Base-by-base conservation (phyloP, 2,888 invertebrate genomes). In the Halictus quadricinctus region DNA sequence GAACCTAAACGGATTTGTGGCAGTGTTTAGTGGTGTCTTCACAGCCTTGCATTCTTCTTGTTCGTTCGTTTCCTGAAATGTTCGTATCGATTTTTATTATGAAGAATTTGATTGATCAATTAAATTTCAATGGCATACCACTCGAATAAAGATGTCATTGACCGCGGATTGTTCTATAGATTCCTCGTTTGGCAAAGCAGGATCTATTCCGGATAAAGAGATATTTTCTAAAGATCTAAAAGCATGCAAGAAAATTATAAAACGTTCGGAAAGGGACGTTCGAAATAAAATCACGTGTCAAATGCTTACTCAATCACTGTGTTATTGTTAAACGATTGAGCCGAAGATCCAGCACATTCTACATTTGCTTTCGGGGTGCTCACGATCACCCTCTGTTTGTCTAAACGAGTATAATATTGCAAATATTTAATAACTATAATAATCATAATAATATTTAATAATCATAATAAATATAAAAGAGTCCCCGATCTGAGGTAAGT, bases 281-380 rank as follows among this genome's bases (percentile, higher is more conserved):
- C 13, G 2, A 54, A 66, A 82, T 66, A 73, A 21, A 66, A 46
- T n/a, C 36, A 43, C 7, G 13, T 21, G 54, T 43, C 0, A 10
- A 50, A 77, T 43, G 50, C 79, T 79, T 72, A 74, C 79, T 25
- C 25, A 13, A 72, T n/a, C 29, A 75, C n/a, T 5, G 76, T 18
- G 13, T 48, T 76, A 0, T 72, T 43, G 25, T 18, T 8, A 0
- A 21, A 15, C 12, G n/a, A 25, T 4, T 1, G 36, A 1, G 58
- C 2, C 25, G 48, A 25, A 1, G 15, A 64, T 25, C 7, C 29
- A 5, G 5, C 15, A 58, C 29, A n/a, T 12, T 29, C 8, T 6
- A 13, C 15, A 21, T 15, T 36, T 0, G 36, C 15, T 0, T 54
- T 46, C 15, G 81, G 81, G 0, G 79, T 79, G 48, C 81, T 86